Conservation (phyloP, 2,113 vertebrate genomes). For the Casuarius casuarius region DNA sequence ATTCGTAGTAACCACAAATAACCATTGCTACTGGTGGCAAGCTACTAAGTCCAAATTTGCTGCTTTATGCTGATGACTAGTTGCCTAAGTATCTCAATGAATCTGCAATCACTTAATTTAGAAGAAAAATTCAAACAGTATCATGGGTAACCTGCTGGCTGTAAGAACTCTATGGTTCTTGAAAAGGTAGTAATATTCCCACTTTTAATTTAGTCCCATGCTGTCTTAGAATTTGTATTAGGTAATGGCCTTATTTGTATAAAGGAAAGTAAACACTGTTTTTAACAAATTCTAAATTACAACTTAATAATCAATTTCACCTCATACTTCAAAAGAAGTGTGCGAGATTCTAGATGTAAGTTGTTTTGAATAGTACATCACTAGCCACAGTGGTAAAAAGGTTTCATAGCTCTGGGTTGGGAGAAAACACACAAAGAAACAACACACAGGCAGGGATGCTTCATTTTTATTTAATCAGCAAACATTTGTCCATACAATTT, state of each 20-base stretch:
- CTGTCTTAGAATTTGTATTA: neutral
- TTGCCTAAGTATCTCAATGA: neutral
- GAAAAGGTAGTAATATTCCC: neutral
- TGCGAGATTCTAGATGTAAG: neutral
- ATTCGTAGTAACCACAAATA: neutral
- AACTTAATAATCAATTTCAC: neutral
- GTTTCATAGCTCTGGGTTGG: neutral
- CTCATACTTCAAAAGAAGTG: neutral
- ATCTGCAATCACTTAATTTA: neutral
- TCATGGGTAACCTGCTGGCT: neutral
- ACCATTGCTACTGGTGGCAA: neutral
- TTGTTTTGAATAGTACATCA: neutral
- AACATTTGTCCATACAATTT: neutral
- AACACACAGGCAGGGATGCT: neutral
- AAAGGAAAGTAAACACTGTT: neutral
- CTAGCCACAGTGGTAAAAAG: neutral
- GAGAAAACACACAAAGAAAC: neutral
- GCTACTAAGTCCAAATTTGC: neutral
- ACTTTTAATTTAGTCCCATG: neutral
- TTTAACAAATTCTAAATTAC: neutral
- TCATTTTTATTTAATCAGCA: constrained; percentile 60
- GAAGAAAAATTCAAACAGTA: neutral
- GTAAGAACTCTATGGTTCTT: neutral
- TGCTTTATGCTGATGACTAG: neutral
- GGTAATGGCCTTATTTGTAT: neutral